A percentile compares a stretch with the other conserved stretches of the same genome.
These are phyloP conservation scores for Cacoxenus indagator DNA, from an alignment of 2,888 invertebrate genomes.

Conservation along the genomic window DNA sequence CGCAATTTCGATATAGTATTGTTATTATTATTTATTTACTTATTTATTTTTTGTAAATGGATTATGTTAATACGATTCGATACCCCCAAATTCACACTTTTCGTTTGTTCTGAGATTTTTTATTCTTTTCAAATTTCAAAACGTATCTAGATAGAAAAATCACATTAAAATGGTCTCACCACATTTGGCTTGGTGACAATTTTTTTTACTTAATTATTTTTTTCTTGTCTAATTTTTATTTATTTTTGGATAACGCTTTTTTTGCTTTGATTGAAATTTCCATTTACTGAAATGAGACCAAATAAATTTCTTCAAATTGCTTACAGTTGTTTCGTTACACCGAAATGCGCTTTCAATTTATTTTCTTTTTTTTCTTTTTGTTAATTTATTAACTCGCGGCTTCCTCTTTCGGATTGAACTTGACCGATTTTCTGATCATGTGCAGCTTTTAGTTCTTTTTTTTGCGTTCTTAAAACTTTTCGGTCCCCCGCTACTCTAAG, in stretches of 20 bases:
- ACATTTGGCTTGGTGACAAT: neutral
- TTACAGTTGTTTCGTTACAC: neutral
- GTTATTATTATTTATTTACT: too few relatives aligned
- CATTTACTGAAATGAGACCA: neutral
- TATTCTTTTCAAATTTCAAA: too few relatives aligned
- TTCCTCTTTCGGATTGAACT: constrained; percentile 47
- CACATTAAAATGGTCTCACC: neutral
- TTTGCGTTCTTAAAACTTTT: neutral
- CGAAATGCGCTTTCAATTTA: constrained; percentile 25
- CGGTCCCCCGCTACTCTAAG: neutral
- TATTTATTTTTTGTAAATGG: too few relatives aligned
- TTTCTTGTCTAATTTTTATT: neutral
- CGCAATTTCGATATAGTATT: too few relatives aligned
- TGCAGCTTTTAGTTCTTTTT: constrained; percentile 22
- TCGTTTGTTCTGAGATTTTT: too few relatives aligned
- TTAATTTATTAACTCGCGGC: constrained; percentile 9
- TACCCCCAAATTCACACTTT: too few relatives aligned
- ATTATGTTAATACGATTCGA: too few relatives aligned
- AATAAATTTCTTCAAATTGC: neutral
- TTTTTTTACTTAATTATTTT: neutral
- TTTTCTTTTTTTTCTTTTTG: constrained; percentile 9
- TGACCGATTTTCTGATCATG: constrained; percentile 51
- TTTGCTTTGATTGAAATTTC: neutral
- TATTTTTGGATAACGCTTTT: neutral
- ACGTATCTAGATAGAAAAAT: neutral